Evolutionary conservation across 2,113 vertebrate species (phyloP).

Genomic region (Alexandromys fortis): DNA sequence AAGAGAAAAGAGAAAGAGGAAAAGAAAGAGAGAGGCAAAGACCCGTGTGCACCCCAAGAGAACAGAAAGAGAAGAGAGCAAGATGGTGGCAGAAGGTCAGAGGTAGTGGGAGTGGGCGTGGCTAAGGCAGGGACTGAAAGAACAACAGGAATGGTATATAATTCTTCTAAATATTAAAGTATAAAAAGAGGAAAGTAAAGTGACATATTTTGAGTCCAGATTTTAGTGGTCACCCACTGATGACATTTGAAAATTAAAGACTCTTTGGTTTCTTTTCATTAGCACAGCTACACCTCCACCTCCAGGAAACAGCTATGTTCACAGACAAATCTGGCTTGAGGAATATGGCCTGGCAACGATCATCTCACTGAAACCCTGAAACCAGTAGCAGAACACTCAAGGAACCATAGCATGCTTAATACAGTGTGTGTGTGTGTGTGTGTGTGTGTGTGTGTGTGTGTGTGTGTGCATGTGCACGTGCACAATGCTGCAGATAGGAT

Average conservation of each 20-base stretch:
- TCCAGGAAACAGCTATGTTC: neutral
- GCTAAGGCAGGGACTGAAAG: no score
- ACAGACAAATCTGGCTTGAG: neutral
- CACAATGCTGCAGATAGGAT: neutral
- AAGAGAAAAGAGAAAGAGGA: no score
- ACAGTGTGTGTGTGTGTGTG: neutral
- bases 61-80: no score
- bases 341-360: neutral
- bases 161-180: neutral
- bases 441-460: neutral
- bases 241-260: conserved; percentile 5
- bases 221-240: neutral
- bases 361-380: neutral
- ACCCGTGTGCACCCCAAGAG: no score
- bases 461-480: fast-evolving
- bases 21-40: no score
- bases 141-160: neutral
- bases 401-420: neutral
- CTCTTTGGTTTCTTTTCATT: neutral
- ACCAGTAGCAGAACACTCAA: neutral
- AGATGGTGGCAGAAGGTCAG: no score
- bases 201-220: neutral
- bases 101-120: no score
- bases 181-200: neutral
- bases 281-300: neutral